Evolutionary conservation across 2,797 vertebrate species (phyloP), one percentile per base, ranked within the genome.

Genomic region (Holocentrus rufus): DNA sequence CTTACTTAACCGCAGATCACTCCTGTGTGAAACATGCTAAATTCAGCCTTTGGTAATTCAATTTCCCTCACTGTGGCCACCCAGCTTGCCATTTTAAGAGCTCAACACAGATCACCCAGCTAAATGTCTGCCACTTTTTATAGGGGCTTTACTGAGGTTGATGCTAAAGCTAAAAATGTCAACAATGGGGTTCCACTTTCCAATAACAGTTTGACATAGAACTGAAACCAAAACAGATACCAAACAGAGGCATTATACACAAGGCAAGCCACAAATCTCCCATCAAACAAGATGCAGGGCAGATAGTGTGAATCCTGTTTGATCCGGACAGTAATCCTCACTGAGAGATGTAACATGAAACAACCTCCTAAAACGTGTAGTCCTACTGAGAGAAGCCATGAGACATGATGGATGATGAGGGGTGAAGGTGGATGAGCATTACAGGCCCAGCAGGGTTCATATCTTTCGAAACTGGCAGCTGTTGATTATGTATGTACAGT

Each of bases 1-100:
- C 85, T 85, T 81, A 90, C 82, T 91, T 90, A 85, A 68, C 69
- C 64, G 49, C 64, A 73, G 14, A 78, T 78, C 81, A 66, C 76
- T 83, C 76, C 57, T 57, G 60, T 70, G 61, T 58, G 71, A 79
- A 74, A 79, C n/a, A 17, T 25, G 46, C 58, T 59, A 42, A 59
- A 72, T 79, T 55, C 50, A 59, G 73, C 56, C 22, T 6, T 18
- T n/a, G 31, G 31, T 62, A n/a, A 66, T 74, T 67, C 56, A 34
- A 57, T 57, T 31, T 58, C 56, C 56, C 61, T 67, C 69, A 31
- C 67, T 30, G 34, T 15, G 34, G 22, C 23, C 31, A 72, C 5
- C 18, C 63, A 25, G 54, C 18, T 20, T 56, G 1, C 25, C 5
- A 62, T 54, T 66, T 67, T 18, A 63, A 60, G 17, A 52, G 17